Evolutionary conservation across 2,888 invertebrate genomes (phyloP), one percentile per base, ranked within the genome.

Genomic region (Macrosoma leucophasiata): DNA sequence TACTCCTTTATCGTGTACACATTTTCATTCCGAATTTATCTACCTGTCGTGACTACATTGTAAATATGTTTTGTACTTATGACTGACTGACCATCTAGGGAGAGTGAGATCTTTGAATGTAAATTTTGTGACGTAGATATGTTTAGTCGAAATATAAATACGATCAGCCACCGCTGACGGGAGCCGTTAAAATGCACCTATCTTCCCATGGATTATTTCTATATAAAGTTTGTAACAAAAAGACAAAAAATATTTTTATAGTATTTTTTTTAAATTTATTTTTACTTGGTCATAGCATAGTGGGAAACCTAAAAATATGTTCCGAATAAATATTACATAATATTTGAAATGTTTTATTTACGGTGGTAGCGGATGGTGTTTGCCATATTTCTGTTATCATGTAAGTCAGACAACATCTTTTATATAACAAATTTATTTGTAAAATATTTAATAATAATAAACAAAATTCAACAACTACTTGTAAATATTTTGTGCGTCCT

Each of bases 31-130:
- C 69, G 44, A 61, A 61, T 64, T 58, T 39, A 57, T 53, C 54
- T 62, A 48, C 39, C 48, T 64, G 48, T 60, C 68, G 63, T 72
- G 63, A 69, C 65, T 55, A 59, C 61, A 52, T 57, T 72, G 73
- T 74, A 73, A 73, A 75, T 74, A 72, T 67, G 65, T 73, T 70
- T 69, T 73, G 74, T 76, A 75, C 77, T 76, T 73, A 70, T 65
- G 70, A 74, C 69, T 69, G 65, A 40, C 34, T 41, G 41, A 38
- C n/a, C n/a, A n/a, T 28, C 17, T 43, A 34, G 25, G 26, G 26
- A 40, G 32, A 29, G 21, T 29, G 13, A 30, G 32, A 41, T 30
- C 19, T 39, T 29, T 33, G 33, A 17, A 31, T 23, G 24, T 34
- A 22, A 29, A 26, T 15, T 15, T 25, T 24, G n/a, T 29, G 35